Evolutionary conservation across 2,797 vertebrate species (phyloP), one percentile per base, ranked within the genome.

Genomic region (Mus caroli): DNA sequence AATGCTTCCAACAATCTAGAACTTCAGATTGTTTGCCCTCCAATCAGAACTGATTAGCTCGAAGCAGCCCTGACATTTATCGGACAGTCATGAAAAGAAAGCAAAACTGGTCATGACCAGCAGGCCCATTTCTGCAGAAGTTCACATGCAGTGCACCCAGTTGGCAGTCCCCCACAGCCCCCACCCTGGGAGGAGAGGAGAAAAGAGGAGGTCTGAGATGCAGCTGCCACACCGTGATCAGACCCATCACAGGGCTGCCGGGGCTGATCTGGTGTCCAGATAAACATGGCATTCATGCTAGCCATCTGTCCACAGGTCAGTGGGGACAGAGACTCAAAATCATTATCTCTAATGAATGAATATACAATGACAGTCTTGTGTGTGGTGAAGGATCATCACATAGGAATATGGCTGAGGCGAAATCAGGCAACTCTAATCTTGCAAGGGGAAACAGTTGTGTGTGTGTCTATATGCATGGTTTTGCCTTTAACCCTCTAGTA

Each of bases 231-330:
- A 92, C 94, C 95, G 97, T 90, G 97, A 98, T 98, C 98, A 97
- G 98, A 94, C 97, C 94, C 93, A 95, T 97, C 98, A 95, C 98
- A 98, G 97, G 97, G 97, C 2, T 2, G 97, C 96, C 37, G 96
- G 97, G 88, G 87, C 97, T 98, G 98, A 98, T 98, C 98, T 97
- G 98, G 98, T 98, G 98, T 98, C 98, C 98, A 98, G 98, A 99
- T 98, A 98, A 98, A 97, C 92, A 97, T 97, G 97, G 98, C 96
- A 98, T 98, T 98, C 98, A 98, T 98, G 98, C 98, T 98, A 96
- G 98, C 98, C 98, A 98, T 98, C 98, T 99, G 98, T 98, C 98
- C 97, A 92, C 95, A 98, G 98, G 98, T 98, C 98, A 98, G 97
- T 84, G 95, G 98, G 97, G 98, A 98, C 97, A 98, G 98, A 98